These are phyloP conservation scores for Trichopoda pennipes DNA, from an alignment of 2,888 invertebrate species.

Conservation along the genomic window DNA sequence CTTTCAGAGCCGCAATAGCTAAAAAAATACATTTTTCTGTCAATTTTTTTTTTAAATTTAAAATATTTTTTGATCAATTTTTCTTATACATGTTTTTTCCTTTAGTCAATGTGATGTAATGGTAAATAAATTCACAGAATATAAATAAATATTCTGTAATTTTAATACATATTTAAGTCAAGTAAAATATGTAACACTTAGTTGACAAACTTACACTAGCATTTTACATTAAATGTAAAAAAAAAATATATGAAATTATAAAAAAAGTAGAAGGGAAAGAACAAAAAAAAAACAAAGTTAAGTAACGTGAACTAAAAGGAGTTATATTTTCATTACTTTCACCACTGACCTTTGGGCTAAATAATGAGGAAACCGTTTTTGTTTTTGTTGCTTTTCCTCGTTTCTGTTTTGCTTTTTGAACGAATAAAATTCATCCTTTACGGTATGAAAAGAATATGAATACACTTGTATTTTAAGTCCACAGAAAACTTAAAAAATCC, in stretches of 20 bases:
- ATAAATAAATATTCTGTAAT: neutral
- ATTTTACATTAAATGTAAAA: neutral
- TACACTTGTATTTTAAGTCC: conserved; percentile 50
- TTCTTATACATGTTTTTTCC: neutral
- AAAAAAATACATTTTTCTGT: too few species aligned
- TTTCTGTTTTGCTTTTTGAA: conserved; percentile 12
- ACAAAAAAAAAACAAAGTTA: conserved; percentile 10
- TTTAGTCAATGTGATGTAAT: too few species aligned
- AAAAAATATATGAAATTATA: neutral
- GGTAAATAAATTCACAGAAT: too few species aligned
- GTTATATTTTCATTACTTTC: conserved; percentile 67
- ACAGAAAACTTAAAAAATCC: conserved; percentile 64
- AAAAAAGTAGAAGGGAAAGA: neutral
- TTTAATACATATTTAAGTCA: neutral
- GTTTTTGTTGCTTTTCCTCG: neutral
- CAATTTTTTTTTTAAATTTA: too few species aligned
- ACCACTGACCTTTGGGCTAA: conserved; percentile 67
- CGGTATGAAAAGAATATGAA: conserved; percentile 18
- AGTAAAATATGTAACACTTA: neutral
- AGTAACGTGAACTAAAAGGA: conserved; percentile 51
- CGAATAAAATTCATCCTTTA: conserved; percentile 31
- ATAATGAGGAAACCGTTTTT: conserved; percentile 33
- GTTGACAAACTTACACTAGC: neutral
- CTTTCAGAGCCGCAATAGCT: too few species aligned
- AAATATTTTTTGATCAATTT: too few species aligned